Percentiles rank a stretch among this genome's conserved stretches.
Conservation (phyloP, 2,888 invertebrate species). For the Crematogaster levior region DNA sequence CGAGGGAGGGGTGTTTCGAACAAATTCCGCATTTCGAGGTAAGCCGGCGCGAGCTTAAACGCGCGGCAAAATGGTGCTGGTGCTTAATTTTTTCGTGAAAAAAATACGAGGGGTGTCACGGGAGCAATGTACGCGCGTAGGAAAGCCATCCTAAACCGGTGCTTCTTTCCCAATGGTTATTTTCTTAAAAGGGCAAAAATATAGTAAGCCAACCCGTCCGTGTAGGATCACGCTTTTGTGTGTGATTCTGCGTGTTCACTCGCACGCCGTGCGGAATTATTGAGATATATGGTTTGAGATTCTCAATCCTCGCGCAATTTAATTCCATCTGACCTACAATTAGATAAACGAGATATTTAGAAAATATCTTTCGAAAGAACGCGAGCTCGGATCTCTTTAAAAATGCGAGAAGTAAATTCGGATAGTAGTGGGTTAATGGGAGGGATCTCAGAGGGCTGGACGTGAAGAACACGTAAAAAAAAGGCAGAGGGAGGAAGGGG, state of each 20-base stretch:
- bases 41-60: conserved; percentile 26
- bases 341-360: conserved; percentile 17
- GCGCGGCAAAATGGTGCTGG: conserved; percentile 25
- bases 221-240: background rate
- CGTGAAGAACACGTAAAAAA: conserved; percentile 47
- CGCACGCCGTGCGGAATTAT: background rate
- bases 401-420: conserved; percentile 38
- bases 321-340: background rate
- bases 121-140: too few relatives aligned
- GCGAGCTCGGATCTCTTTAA: conserved; percentile 15
- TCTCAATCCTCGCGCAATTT: background rate
- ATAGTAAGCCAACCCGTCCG: background rate
- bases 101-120: background rate
- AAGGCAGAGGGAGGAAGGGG: conserved; percentile 1
- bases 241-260: background rate
- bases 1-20: too few relatives aligned
- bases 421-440: conserved; percentile 63
- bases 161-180: conserved; percentile 1
- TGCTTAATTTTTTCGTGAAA: conserved; percentile 38
- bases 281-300: conserved; percentile 3
- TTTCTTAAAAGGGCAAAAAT: background rate
- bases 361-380: background rate
- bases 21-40: conserved; percentile 25
- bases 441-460: conserved; percentile 57
- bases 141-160: background rate